Evolutionary conservation across 2,113 vertebrate genomes (phyloP).

Genomic region (Camarhynchus parvulus): DNA sequence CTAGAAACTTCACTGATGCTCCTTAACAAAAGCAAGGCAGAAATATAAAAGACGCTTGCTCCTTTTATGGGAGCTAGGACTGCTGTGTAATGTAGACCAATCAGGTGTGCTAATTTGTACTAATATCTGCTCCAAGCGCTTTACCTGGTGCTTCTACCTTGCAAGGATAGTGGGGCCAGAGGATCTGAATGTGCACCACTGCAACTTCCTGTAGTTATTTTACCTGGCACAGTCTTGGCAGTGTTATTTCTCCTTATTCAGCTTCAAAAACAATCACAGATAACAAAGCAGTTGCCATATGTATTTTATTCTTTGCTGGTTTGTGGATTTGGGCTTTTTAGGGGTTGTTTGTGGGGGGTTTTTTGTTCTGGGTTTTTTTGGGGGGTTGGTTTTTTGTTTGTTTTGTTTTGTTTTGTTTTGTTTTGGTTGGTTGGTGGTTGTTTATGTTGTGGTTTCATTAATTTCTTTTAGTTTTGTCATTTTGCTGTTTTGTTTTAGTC

Average conservation of each 20-base stretch:
- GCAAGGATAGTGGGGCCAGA: neutral
- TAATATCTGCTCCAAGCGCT: neutral
- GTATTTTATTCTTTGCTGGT: neutral
- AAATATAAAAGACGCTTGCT: neutral
- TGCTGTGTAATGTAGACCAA: neutral
- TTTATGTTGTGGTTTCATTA: neutral
- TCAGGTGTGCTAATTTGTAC: neutral
- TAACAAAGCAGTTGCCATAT: neutral
- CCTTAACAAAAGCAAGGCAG: neutral
- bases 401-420: too few relatives aligned
- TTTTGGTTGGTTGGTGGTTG: neutral
- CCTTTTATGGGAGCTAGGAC: neutral
- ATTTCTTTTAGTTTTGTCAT: rapidly evolving
- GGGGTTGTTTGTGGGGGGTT: rapidly evolving
- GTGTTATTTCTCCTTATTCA: neutral
- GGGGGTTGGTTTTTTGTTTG: too few relatives aligned
- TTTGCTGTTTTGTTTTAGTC: neutral
- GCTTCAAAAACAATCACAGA: neutral
- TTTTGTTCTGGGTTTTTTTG: too few relatives aligned
- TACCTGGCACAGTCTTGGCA: neutral
- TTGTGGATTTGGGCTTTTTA: neutral
- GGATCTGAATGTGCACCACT: neutral
- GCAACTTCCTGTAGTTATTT: neutral
- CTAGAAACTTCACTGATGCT: neutral
- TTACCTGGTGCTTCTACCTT: neutral